Evolutionary conservation across 2,113 vertebrate species (phyloP), one percentile per base, ranked within the genome.

Genomic region (Electrona antarctica): DNA sequence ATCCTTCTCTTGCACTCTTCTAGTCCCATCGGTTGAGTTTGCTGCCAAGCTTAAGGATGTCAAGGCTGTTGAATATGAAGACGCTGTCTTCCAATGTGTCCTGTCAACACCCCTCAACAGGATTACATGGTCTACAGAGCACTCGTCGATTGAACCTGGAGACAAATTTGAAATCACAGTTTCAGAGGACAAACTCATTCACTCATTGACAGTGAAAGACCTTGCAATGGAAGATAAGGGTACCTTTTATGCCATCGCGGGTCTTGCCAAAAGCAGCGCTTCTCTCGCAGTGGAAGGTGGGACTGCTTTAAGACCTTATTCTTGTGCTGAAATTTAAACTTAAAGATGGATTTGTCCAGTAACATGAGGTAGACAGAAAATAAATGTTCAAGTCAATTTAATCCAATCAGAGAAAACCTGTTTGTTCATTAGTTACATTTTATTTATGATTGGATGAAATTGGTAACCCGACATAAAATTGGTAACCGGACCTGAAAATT

Each of bases 261-360:
- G 96, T 0, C 83, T 92, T 46, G 84, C 89, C 0, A 79, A 86
- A 46, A 95, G 94, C 65, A 94, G 88, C 0, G 95, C 96, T 46
- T 94, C 92, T 78, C 93, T 98, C 3, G 59, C 80, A n/a, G 93
- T 97, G 8, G 89, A 94, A 89, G 85, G 96, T 97, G 76, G 82
- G 93, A 78, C 7, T 64, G 41, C 1, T 65, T 74, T 55, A 12
- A 1, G 8, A 67, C 50, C 21, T 14, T 15, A 7, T 7, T 41
- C 11, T 51, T 14, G n/a, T 45, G 41, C 59, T 14, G 45, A 45
- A 41, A 12, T 50, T n/a, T 15, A 33, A 29, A 58, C 52, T n/a
- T n/a, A n/a, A n/a, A n/a, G n/a, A n/a, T n/a, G n/a, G n/a, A n/a
- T 33, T 41, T 41, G 33, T 41, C 2, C 33, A 41, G 33, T 41